phyloP scores from a whole-genome alignment of 2,113 vertebrate species.

The Orthonyx spaldingii region DNA sequence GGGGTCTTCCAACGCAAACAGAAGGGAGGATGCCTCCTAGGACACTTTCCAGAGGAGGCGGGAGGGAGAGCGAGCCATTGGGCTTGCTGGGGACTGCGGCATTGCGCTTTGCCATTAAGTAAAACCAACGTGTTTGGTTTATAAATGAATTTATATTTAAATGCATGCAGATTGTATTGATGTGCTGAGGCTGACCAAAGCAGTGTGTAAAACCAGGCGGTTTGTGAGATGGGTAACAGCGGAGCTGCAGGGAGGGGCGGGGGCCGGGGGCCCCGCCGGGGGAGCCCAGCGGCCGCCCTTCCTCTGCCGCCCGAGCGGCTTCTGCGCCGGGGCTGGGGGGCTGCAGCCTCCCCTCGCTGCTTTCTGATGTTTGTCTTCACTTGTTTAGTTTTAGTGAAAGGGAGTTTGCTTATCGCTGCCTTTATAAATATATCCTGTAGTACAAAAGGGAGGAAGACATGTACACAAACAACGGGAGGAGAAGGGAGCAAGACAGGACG shows the following conservation, averaged over 20 bases:
- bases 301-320: background rate
- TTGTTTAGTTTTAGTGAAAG: conserved; percentile 36
- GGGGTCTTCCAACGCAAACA: background rate
- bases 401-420: conserved; percentile 34
- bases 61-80: background rate
- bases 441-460: conserved; percentile 51
- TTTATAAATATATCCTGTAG: conserved; percentile 33
- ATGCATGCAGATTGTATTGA: background rate
- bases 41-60: background rate
- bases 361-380: background rate
- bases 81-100: background rate
- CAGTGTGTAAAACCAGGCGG: background rate
- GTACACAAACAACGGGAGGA: conserved; percentile 24
- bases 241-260: background rate
- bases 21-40: background rate
- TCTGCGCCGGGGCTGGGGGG: background rate
- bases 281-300: conserved; percentile 36
- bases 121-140: conserved; percentile 21
- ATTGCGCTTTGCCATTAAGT: background rate
- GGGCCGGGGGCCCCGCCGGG: conserved; percentile 63
- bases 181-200: background rate
- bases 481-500: background rate
- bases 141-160: background rate
- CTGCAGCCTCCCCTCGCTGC: background rate
- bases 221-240: conserved; percentile 35